These are phyloP conservation scores for Anolis apletophallus DNA, from an alignment of 2,797 vertebrate genomes.

Conservation along the genomic window DNA sequence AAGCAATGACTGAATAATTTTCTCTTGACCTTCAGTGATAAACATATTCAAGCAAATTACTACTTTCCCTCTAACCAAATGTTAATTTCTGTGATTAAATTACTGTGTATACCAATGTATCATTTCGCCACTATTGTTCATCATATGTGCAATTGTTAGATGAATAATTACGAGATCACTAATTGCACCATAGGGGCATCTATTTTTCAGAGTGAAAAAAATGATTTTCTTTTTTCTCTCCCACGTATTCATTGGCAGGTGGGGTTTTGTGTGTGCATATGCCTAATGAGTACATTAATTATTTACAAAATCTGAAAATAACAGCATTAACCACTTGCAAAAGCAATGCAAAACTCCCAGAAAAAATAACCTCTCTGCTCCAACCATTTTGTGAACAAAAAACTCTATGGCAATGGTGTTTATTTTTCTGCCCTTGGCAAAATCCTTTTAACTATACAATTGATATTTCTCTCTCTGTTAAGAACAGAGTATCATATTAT, in stretches of 20 bases:
- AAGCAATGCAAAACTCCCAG: background rate
- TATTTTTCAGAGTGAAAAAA: conserved; percentile 43
- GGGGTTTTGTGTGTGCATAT: conserved; percentile 21
- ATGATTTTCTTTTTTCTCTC: background rate
- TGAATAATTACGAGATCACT: conserved; percentile 45
- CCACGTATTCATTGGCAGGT: background rate
- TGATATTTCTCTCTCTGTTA: conserved; percentile 42
- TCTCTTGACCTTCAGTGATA: conserved; percentile 48
- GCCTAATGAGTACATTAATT: conserved; percentile 36
- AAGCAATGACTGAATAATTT: conserved; percentile 49
- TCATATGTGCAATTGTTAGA: conserved; percentile 53
- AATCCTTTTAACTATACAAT: conserved; percentile 45
- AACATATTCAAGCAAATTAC: conserved; percentile 45
- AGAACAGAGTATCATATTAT: background rate
- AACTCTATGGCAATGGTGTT: conserved; percentile 41
- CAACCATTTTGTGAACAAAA: conserved; percentile 46
- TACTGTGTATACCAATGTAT: conserved; percentile 28
- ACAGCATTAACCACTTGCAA: conserved; percentile 25
- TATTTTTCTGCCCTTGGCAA: conserved; percentile 48
- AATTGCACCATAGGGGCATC: conserved; percentile 58
- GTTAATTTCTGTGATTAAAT: conserved; percentile 55
- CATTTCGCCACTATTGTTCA: conserved; percentile 47
- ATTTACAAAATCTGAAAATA: conserved; percentile 43
- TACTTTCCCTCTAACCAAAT: conserved; percentile 44
- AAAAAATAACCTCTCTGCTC: background rate